Percentiles rank a stretch among this genome's conserved stretches.
Conservation (phyloP, 2,797 vertebrate genomes). For the Pseudochaenichthys georgianus region DNA sequence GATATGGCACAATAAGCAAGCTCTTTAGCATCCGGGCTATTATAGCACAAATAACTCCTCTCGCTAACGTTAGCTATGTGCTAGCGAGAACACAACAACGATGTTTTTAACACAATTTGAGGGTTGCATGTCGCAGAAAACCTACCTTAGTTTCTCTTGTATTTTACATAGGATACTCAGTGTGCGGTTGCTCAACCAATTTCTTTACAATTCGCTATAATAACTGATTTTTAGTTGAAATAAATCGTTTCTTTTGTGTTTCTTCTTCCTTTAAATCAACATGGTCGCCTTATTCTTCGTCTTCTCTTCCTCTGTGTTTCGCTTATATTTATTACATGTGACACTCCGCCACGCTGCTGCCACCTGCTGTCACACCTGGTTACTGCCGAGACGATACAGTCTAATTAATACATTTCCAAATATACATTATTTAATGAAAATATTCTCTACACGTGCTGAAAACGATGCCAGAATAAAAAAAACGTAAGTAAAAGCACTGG, state of each 20-base stretch:
- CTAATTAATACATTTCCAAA: not conserved
- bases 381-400: not conserved
- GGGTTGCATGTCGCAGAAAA: slow-evolving; percentile 18
- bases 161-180: slow-evolving; percentile 36
- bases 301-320: slow-evolving; percentile 61
- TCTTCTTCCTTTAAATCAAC: slow-evolving; percentile 85
- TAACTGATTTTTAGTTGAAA: slow-evolving; percentile 64
- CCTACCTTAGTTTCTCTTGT: slow-evolving; percentile 68
- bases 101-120: slow-evolving; percentile 39
- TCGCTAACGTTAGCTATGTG: slow-evolving; percentile 58
- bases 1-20: not conserved
- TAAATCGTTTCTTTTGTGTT: slow-evolving; percentile 83
- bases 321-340: slow-evolving; percentile 51
- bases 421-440: not conserved
- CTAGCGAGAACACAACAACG: slow-evolving; percentile 50
- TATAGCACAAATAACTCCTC: slow-evolving; percentile 54
- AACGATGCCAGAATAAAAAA: not conserved
- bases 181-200: slow-evolving; percentile 41
- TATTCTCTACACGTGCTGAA: not conserved
- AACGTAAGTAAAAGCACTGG: not conserved
- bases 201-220: slow-evolving; percentile 36
- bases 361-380: slow-evolving; percentile 34
- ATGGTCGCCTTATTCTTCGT: slow-evolving; percentile 84
- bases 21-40: slow-evolving; percentile 46
- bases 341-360: slow-evolving; percentile 27